Evolutionary conservation across 1,140 invertebrate species (phyloP), one percentile per base, ranked within the genome.

Genomic region (Macrocentrus cingulum): DNA sequence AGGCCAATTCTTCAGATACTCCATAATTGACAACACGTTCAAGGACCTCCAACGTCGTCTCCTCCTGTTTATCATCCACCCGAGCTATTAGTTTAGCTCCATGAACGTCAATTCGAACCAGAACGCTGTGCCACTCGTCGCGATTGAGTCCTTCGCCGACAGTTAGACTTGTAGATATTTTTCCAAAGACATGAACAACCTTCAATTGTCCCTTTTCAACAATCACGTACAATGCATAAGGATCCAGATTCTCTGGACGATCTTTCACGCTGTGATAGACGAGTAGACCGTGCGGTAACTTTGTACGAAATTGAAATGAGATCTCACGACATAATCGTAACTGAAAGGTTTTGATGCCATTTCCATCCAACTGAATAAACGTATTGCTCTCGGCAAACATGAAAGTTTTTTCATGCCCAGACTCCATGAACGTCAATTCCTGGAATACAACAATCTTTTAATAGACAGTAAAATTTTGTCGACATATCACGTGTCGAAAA

Each of bases 251-350:
- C 56, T 87, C 85, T 19, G 90, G 89, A 19, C 83, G 75, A 74
- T 91, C 88, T 75, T 92, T 91, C 18, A 94, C 90, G 72, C 91
- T 92, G 71, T 95, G 91, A 76, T 94, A 94, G 3, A 93, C 89
- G 34, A 95, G 75, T 8, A 94, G 81, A 8, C 91, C 91, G 73
- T 94, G 91, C 5, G 91, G 91, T 60, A 93, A 80, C 70, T 90
- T 83, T 37, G 92, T 94, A 18, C 91, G 87, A 73, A 93, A 93
- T 75, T 91, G 87, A 71, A 94, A 91, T 16, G 89, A 92, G 75
- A 94, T 92, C 76, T 92, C 89, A 65, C 91, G 83, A 70, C 90
- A 91, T 63, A 92, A 81, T 80, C 91, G 87, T 65, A 92, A 82
- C 77, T 92, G 91, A 79, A 92, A 94, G 45, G 87, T 87, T 72